A percentile compares a stretch with the other conserved stretches of the same genome.
These are phyloP conservation scores for Pocillopora damicornis DNA, from an alignment of 64 coral and sea anemone genomes.

Conservation along the genomic window DNA sequence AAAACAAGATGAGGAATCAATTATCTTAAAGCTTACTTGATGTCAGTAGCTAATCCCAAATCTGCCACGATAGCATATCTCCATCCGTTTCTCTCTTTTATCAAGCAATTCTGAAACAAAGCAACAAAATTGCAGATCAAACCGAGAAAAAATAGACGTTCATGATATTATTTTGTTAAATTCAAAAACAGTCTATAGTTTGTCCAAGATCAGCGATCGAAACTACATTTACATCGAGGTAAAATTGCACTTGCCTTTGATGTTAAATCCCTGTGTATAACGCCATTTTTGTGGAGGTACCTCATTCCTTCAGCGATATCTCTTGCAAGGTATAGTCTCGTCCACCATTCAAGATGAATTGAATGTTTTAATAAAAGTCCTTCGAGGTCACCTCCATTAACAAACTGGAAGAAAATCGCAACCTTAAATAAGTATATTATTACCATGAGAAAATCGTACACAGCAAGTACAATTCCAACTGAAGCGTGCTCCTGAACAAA, in stretches of 20 bases:
- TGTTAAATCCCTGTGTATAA: conserved; percentile 81
- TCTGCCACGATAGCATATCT: conserved; percentile 81
- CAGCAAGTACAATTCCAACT: neutral
- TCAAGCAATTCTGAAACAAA: conserved; percentile 78
- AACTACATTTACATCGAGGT: neutral
- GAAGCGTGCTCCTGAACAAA: neutral
- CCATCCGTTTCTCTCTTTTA: conserved; percentile 60
- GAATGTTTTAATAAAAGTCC: conserved; percentile 73
- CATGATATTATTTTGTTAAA: neutral
- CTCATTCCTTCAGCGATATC: conserved; percentile 84
- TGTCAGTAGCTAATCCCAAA: conserved; percentile 79
- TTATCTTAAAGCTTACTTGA: conserved; percentile 20
- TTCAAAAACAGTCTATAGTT: neutral
- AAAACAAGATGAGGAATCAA: no score
- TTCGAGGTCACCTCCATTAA: conserved; percentile 87
- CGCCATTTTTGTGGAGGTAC: conserved; percentile 67
- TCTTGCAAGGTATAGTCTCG: conserved; percentile 67
- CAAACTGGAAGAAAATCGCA: conserved; percentile 58
- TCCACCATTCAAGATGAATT: conserved; percentile 60
- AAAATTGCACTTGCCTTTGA: conserved; percentile 58
- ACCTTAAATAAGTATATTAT: neutral
- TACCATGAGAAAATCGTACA: neutral
- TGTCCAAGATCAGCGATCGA: neutral
- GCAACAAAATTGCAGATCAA: neutral
- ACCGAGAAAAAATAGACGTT: neutral